These are phyloP conservation scores for Idaea straminata DNA, from an alignment of 2,888 invertebrate species.

Conservation along the genomic window DNA sequence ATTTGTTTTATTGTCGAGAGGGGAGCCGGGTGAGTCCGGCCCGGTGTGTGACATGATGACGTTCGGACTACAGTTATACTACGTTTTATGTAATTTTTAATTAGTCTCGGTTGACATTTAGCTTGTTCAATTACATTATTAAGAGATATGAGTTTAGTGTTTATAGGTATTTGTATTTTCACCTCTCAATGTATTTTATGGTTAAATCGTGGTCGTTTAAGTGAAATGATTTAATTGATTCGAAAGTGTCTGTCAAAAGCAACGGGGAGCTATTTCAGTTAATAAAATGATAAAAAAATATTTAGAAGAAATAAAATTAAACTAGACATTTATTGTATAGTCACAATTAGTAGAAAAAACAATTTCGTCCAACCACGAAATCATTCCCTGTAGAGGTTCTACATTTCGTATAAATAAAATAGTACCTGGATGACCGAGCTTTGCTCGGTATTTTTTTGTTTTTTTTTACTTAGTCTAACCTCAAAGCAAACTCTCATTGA, in stretches of 20 bases:
- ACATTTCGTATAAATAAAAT: not conserved
- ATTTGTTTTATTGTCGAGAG: conserved; percentile 41
- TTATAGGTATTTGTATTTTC: conserved; percentile 34
- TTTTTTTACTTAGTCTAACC: too few species aligned
- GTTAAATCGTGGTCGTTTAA: conserved; percentile 30
- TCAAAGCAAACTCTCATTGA: too few species aligned
- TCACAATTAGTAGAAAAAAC: not conserved
- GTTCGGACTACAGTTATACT: conserved; percentile 17
- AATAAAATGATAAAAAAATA: not conserved
- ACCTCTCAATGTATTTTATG: conserved; percentile 34
- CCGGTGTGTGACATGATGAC: conserved; percentile 14
- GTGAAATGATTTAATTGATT: conserved; percentile 33
- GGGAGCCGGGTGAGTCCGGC: conserved; percentile 7
- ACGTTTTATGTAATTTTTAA: conserved; percentile 33
- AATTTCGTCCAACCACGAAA: not conserved
- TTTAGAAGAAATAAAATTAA: not conserved
- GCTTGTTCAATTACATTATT: conserved; percentile 43
- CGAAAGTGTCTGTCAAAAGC: conserved; percentile 29
- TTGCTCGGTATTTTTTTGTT: too few species aligned
- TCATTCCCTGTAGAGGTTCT: not conserved
- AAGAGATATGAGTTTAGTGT: conserved; percentile 34
- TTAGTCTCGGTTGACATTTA: conserved; percentile 48
- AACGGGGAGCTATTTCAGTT: conserved; percentile 8
- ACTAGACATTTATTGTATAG: not conserved
- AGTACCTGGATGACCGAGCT: too few species aligned